Evolutionary conservation across 2,113 vertebrate genomes (phyloP), one percentile per base, ranked within the genome.

Genomic region (Bubo blakistoni): DNA sequence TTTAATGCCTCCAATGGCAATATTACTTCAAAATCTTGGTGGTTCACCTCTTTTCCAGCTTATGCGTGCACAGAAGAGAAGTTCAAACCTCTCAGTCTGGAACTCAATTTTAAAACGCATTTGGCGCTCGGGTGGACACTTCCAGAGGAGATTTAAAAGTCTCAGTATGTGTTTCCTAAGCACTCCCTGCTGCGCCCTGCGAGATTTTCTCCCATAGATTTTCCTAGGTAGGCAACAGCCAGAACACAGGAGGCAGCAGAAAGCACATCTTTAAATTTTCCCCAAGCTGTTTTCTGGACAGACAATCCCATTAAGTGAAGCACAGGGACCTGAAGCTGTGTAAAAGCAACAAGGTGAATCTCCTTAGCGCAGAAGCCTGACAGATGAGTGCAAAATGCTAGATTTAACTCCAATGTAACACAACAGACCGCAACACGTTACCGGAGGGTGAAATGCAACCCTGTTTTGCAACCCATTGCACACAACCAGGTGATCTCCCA

Each of bases 291-390:
- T 90, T 94, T 80, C 88, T 11, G 86, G 95, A 86, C 86, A 94
- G 96, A 88, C 94, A 94, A 95, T 86, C 92, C 96, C 16, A 51
- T 95, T 94, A 96, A 93, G 86, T 8, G 86, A 86, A 95, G 92
- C 94, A 44, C 49, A 51, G 90, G 93, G 94, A 94, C 95, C 92
- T 81, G 88, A 47, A 97, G 86, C 95, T 34, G 80, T 74, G 94
- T 57, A 90, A 96, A 95, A 95, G 96, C 94, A 94, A 92, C 92
- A 92, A 90, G 95, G 92, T 95, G 95, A 94, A 94, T 91, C 94
- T 96, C 95, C 88, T 96, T 73, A 92, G 92, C 7, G 1, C 88
- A 32, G 88, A 21, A 81, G 86, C 88, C 86, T 96, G 96, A 96
- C 90, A 96, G 92, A 92, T 25, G 72, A 95, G 88, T 40, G 86